Percentiles rank a stretch among this genome's conserved stretches.
Evolutionary conservation across 2,888 invertebrate species (phyloP).

Genomic region (Branchipolynoe longqiensis): DNA sequence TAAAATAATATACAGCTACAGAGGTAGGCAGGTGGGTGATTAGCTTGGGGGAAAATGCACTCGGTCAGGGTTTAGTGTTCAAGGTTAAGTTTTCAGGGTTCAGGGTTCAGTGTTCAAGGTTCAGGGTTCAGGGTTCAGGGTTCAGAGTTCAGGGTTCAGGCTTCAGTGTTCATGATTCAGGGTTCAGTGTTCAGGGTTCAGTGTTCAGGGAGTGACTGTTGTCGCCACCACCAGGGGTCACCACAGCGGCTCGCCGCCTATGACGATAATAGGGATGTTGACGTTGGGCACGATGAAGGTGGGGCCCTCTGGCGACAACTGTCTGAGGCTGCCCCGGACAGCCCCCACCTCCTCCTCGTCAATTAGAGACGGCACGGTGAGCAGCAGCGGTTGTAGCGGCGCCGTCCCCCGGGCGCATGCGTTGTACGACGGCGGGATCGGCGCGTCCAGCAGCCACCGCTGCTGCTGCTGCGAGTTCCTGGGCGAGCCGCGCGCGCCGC

Average conservation of each 20-base stretch:
- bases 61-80: no score
- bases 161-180: no score
- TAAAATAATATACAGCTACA: no score
- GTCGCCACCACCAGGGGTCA: neutral
- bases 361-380: neutral
- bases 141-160: no score
- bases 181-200: no score
- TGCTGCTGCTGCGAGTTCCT: neutral
- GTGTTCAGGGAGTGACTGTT: no score
- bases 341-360: neutral
- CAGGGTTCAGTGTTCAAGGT: no score
- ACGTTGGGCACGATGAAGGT: conserved; percentile 49
- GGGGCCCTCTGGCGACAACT: conserved; percentile 21
- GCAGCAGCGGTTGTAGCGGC: neutral
- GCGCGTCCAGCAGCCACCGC: conserved; percentile 23
- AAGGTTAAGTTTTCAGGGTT: no score
- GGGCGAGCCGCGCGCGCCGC: neutral
- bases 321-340: neutral
- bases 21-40: no score
- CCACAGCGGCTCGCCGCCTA: conserved; percentile 1
- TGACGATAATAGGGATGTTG: conserved; percentile 39
- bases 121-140: no score
- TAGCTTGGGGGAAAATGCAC: no score
- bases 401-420: neutral
- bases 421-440: conserved; percentile 9